Conservation (phyloP, 1,140 invertebrate genomes). For the Oscheius sp. region DNA sequence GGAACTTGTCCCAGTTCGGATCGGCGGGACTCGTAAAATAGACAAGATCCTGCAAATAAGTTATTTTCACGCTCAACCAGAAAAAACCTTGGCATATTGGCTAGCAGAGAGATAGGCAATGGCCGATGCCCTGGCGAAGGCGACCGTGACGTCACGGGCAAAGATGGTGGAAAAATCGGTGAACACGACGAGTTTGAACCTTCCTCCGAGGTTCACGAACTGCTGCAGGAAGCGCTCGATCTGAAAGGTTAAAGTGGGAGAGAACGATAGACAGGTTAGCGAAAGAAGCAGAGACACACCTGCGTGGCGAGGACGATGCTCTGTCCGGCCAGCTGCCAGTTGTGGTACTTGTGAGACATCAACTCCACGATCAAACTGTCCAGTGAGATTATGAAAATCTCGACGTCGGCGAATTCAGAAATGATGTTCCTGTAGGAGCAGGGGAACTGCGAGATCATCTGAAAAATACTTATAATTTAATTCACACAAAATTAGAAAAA, state of each 20-base stretch:
- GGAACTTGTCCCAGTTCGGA: constrained; percentile 48
- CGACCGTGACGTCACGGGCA: constrained; percentile 48
- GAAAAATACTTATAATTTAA: neutral
- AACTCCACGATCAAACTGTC: constrained; percentile 55
- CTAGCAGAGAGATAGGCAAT: constrained; percentile 19
- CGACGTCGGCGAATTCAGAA: constrained; percentile 59
- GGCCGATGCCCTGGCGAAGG: constrained; percentile 35
- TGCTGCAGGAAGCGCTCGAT: constrained; percentile 48
- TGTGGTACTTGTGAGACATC: constrained; percentile 56
- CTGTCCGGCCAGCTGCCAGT: constrained; percentile 58
- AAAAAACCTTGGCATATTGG: constrained; percentile 11
- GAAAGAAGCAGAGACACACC: too few relatives aligned
- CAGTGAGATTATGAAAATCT: constrained; percentile 59
- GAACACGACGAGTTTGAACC: constrained; percentile 58
- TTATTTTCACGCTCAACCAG: neutral
- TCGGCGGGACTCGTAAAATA: constrained; percentile 51
- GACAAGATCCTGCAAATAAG: constrained; percentile 34
- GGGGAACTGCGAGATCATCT: constrained; percentile 32
- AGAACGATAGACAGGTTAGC: too few relatives aligned
- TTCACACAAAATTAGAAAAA: too few relatives aligned
- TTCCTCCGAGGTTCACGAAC: constrained; percentile 52
- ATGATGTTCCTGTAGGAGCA: constrained; percentile 52
- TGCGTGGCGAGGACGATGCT: constrained; percentile 54
- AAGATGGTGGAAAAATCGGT: constrained; percentile 48
- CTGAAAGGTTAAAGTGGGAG: constrained; percentile 11